Percentiles rank a stretch among this genome's conserved stretches.
Evolutionary conservation across 2,797 vertebrate species (phyloP).

Genomic region (Scarus forsteni): DNA sequence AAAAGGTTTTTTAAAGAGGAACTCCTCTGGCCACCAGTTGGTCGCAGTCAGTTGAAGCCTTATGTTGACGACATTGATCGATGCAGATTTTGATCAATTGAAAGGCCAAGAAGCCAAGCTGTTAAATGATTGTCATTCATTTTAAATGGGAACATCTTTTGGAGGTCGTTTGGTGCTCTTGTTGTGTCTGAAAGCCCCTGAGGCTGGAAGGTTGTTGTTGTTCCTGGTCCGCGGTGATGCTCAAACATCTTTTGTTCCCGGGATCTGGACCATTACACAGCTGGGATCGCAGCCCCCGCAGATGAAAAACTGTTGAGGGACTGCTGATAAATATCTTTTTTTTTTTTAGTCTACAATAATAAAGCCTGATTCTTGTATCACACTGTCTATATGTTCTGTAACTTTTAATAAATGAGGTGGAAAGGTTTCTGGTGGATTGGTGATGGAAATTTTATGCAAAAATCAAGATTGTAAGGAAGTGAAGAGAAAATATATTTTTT

Average conservation of each 20-base stretch:
- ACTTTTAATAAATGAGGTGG: too few species aligned
- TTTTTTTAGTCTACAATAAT: background rate
- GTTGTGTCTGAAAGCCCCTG: conserved; percentile 15
- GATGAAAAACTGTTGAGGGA: conserved; percentile 23
- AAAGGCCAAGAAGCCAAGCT: background rate
- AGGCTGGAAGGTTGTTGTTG: conserved; percentile 37
- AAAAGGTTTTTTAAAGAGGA: background rate
- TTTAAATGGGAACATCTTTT: background rate
- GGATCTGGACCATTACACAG: conserved; percentile 45
- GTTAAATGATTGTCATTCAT: background rate
- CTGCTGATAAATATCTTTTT: conserved; percentile 30
- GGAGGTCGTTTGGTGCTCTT: conserved; percentile 11
- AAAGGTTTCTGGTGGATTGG: too few species aligned
- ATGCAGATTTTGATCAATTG: conserved; percentile 17
- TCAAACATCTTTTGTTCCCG: conserved; percentile 53
- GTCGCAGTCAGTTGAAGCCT: background rate
- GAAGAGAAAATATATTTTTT: too few species aligned
- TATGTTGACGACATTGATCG: background rate
- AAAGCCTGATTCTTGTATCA: background rate
- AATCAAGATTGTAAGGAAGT: too few species aligned
- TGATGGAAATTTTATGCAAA: too few species aligned
- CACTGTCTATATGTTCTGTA: too few species aligned
- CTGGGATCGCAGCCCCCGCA: conserved; percentile 41
- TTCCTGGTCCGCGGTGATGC: conserved; percentile 9
- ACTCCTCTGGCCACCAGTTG: background rate